phyloP scores from a whole-genome alignment of 2,113 vertebrate species.

The Pedionomus torquatus region DNA sequence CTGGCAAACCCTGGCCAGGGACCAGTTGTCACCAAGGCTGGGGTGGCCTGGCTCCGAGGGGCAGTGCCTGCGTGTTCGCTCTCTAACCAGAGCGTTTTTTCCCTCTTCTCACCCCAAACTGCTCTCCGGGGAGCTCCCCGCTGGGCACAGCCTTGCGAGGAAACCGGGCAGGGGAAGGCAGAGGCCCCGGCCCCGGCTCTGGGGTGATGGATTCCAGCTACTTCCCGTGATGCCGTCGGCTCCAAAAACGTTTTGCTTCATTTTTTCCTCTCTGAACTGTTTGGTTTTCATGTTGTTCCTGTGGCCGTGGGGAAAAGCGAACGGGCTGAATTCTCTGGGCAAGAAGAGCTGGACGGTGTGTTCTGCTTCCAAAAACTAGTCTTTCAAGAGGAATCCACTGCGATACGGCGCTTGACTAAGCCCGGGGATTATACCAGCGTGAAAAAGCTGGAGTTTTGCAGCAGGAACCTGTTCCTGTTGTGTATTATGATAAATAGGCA shows the following conservation, averaged over 20 bases:
- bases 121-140: background rate
- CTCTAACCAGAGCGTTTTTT: rapidly evolving
- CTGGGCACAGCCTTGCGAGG: rapidly evolving
- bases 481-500: background rate
- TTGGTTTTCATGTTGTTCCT: rapidly evolving
- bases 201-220: too few species aligned
- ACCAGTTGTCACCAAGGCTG: background rate
- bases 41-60: too few species aligned
- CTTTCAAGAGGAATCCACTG: background rate
- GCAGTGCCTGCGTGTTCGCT: rapidly evolving
- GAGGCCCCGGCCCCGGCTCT: background rate
- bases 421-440: background rate
- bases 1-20: background rate
- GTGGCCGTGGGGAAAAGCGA: rapidly evolving
- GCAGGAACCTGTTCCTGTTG: too few species aligned
- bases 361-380: background rate
- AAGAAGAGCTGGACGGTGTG: too few species aligned
- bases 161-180: background rate
- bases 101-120: too few species aligned
- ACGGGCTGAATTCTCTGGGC: background rate
- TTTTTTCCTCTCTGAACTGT: background rate
- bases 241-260: rapidly evolving
- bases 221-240: rapidly evolving
- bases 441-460: background rate
- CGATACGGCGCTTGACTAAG: background rate